phyloP scores from a whole-genome alignment of 64 coral and sea anemone species.

The Actinia equina region DNA sequence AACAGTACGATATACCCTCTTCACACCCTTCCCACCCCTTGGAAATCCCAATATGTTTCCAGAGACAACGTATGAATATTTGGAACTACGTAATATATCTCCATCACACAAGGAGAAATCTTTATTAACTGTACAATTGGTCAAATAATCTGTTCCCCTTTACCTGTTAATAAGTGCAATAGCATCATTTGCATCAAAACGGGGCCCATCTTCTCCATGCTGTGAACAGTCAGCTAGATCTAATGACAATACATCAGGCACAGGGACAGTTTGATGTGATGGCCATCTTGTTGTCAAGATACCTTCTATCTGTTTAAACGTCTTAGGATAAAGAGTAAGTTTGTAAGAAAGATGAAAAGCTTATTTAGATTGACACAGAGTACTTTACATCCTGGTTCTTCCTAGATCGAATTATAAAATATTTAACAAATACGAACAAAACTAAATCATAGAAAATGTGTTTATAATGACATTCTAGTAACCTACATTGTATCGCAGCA shows the following conservation, averaged over 20 bases:
- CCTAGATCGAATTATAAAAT: too few relatives aligned
- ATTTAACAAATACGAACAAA: too few relatives aligned
- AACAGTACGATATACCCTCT: too few relatives aligned
- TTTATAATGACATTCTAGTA: background rate
- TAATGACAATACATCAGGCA: background rate
- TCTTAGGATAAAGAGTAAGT: background rate
- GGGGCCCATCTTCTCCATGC: background rate
- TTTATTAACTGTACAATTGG: background rate
- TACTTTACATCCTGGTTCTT: too few relatives aligned
- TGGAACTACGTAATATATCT: background rate
- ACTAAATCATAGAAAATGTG: background rate
- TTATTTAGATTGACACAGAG: too few relatives aligned
- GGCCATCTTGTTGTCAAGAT: background rate
- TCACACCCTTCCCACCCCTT: too few relatives aligned
- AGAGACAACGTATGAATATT: background rate
- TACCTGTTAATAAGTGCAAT: conserved; percentile 52
- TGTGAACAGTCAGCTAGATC: background rate
- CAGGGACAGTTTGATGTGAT: background rate
- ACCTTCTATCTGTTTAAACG: conserved; percentile 20
- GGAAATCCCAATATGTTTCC: too few relatives aligned
- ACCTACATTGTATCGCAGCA: background rate
- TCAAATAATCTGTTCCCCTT: too few relatives aligned
- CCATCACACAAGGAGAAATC: background rate
- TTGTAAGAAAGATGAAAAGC: too few relatives aligned
- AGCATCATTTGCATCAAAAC: conserved; percentile 11